Conservation (phyloP, 2,113 vertebrate genomes). For the Campylomormyrus numenius region DNA sequence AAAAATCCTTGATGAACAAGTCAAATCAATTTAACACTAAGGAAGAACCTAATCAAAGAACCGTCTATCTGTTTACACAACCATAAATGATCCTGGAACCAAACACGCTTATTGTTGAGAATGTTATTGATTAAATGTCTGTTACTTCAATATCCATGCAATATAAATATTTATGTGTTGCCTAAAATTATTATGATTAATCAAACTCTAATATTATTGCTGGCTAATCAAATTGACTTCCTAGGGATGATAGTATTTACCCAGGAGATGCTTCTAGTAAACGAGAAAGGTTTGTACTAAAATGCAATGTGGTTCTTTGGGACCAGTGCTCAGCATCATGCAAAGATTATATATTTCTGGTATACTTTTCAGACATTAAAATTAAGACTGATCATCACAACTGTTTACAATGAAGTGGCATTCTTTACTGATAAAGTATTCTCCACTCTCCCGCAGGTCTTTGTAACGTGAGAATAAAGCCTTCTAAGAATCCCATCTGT, state of each 20-base stretch:
- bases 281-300: not conserved
- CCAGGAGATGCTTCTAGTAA: not conserved
- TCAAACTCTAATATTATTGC: not conserved
- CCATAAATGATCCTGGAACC: not conserved
- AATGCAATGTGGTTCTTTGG: not conserved
- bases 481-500: constrained; percentile 38
- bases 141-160: not conserved
- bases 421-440: not conserved
- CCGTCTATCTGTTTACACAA: not conserved
- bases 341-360: not conserved
- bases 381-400: not conserved
- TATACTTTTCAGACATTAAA: not conserved
- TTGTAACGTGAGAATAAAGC: constrained; percentile 9
- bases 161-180: not conserved
- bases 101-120: not conserved
- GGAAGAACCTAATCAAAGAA: not conserved
- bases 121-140: not conserved
- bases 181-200: not conserved
- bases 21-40: not conserved
- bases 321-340: not conserved
- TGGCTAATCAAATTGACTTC: not conserved
- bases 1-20: not conserved
- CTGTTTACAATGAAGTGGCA: not conserved
- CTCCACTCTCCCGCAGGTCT: constrained; percentile 33
- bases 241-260: not conserved